These are phyloP conservation scores for Lysandra coridon DNA, from an alignment of 2,888 invertebrate species.

Conservation along the genomic window DNA sequence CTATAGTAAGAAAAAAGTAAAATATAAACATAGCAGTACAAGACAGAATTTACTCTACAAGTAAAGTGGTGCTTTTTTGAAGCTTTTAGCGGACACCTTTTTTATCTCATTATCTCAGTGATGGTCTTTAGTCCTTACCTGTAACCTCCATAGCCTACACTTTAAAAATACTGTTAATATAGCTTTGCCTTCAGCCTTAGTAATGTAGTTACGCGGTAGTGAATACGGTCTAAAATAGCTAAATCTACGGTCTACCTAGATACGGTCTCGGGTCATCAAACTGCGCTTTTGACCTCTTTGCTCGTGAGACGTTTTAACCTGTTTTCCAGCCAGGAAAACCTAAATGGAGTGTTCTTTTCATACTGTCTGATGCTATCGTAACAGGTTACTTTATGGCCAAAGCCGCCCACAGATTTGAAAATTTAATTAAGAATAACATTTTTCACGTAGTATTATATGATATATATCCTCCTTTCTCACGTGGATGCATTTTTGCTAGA, in stretches of 20 bases:
- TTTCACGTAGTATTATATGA: no score
- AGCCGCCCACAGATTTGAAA: no score
- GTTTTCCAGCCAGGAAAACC: slow-evolving; percentile 15
- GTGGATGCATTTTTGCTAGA: no score
- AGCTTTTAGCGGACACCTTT: no score
- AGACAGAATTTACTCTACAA: not conserved
- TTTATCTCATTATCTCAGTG: no score
- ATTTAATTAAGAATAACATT: no score
- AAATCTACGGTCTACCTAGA: not conserved
- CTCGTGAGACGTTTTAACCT: slow-evolving; percentile 14
- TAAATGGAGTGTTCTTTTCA: not conserved
- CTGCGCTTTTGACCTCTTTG: slow-evolving; percentile 23
- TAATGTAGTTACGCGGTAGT: not conserved
- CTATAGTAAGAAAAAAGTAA: not conserved
- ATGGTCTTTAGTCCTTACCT: no score
- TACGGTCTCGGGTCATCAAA: slow-evolving; percentile 11
- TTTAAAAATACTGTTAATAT: no score
- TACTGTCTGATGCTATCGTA: not conserved
- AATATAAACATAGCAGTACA: not conserved
- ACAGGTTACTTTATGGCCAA: not conserved
- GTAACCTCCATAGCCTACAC: no score
- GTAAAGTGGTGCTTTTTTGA: no score
- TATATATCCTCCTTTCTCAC: no score
- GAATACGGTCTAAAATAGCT: not conserved
- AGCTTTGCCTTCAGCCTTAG: not conserved